These are phyloP conservation scores for Amniataba percoides DNA, from an alignment of 2,797 vertebrate genomes.

Conservation along the genomic window DNA sequence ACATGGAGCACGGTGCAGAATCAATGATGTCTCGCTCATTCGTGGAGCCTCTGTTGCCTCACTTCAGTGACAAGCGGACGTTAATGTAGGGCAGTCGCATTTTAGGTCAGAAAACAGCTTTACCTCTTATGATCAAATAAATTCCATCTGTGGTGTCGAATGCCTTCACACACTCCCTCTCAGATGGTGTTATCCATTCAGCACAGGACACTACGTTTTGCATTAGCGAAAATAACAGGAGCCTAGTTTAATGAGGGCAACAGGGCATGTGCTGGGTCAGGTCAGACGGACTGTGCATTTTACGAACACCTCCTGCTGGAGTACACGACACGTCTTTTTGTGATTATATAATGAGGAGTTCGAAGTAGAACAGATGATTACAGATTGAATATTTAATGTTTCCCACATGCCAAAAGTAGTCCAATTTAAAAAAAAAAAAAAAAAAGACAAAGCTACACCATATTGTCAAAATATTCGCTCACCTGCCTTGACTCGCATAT, in stretches of 20 bases:
- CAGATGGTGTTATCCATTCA: background rate
- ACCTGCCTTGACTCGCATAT: too few species aligned
- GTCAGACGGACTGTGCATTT: background rate
- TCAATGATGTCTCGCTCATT: background rate
- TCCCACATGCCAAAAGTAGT: background rate
- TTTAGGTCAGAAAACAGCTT: background rate
- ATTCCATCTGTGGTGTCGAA: background rate
- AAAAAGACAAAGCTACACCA: too few species aligned
- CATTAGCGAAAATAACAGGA: constrained; percentile 2
- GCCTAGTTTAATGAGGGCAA: background rate
- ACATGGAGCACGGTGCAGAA: background rate
- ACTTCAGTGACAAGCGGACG: background rate
- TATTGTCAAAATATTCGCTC: too few species aligned
- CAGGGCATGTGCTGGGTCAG: background rate
- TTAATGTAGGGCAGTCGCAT: background rate
- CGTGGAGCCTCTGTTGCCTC: background rate
- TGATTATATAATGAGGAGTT: background rate
- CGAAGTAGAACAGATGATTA: background rate
- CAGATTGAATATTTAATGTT: background rate
- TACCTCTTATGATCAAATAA: background rate
- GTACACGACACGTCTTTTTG: background rate
- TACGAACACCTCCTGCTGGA: background rate
- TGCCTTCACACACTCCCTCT: background rate
- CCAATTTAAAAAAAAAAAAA: background rate
- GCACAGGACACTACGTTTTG: background rate